phyloP scores from a whole-genome alignment of 2,888 invertebrate species.

The Timema cristinae region DNA sequence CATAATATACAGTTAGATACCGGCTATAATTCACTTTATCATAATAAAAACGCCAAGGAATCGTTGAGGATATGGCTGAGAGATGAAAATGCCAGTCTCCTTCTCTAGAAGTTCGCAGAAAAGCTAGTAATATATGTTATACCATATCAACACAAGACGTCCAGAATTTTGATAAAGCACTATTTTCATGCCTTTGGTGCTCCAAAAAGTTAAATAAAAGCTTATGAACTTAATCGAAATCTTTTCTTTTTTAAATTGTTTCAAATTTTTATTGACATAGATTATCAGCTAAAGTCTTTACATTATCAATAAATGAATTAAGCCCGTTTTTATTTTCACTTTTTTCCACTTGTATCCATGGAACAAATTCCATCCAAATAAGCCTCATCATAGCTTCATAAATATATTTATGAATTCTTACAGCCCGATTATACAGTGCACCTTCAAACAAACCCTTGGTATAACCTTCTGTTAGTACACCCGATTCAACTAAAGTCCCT shows the following conservation, averaged over 20 bases:
- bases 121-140: neutral
- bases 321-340: neutral
- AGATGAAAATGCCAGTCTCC: neutral
- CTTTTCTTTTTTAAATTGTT: neutral
- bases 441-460: neutral
- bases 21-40: neutral
- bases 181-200: neutral
- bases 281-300: neutral
- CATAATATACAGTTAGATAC: neutral
- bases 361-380: neutral
- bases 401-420: neutral
- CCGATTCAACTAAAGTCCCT: neutral
- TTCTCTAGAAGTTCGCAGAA: neutral
- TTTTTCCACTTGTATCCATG: neutral
- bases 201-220: neutral
- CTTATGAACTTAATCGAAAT: neutral
- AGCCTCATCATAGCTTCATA: conserved; percentile 3
- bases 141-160: neutral
- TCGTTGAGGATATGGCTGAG: neutral
- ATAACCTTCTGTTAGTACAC: neutral
- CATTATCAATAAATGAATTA: neutral
- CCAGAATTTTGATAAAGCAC: neutral
- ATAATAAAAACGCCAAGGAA: neutral
- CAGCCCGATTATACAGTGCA: neutral
- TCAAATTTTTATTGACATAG: neutral